Conservation (phyloP, 2,113 vertebrate genomes). For the Kryptolebias marmoratus region DNA sequence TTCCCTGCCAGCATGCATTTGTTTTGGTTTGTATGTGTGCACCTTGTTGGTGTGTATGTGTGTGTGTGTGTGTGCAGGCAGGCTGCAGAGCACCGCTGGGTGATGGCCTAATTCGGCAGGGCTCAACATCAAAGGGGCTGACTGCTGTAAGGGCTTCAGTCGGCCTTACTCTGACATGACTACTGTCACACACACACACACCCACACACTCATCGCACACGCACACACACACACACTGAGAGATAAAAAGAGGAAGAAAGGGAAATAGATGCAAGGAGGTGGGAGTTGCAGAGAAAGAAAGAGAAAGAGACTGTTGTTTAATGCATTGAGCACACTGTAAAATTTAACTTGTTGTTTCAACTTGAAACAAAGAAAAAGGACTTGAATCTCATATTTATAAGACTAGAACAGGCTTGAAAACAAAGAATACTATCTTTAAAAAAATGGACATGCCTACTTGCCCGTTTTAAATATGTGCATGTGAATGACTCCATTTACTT, state of each 20-base stretch:
- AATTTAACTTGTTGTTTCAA: conserved; percentile 3
- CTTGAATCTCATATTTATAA: too few species aligned
- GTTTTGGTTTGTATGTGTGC: conserved; percentile 51
- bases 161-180: conserved; percentile 70
- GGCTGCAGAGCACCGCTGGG: conserved; percentile 70
- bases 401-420: too few species aligned
- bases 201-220: not conserved
- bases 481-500: too few species aligned
- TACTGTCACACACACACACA: conserved; percentile 47
- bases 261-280: conserved; percentile 31
- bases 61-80: conserved; percentile 43
- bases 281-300: conserved; percentile 7
- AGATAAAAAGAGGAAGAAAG: not conserved
- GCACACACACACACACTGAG: conserved; percentile 15
- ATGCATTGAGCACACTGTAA: conserved; percentile 20
- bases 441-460: too few species aligned
- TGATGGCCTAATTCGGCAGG: conserved; percentile 79
- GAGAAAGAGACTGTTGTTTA: conserved; percentile 23
- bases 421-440: too few species aligned
- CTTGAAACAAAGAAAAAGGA: not conserved
- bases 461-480: too few species aligned
- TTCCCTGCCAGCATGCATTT: conserved; percentile 44
- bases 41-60: conserved; percentile 40
- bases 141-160: conserved; percentile 73
- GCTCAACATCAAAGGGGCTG: conserved; percentile 77